Percentiles rank a stretch among this genome's conserved stretches.
These are phyloP conservation scores for Ciconia boyciana DNA, from an alignment of 2,113 vertebrate genomes.

Conservation along the genomic window DNA sequence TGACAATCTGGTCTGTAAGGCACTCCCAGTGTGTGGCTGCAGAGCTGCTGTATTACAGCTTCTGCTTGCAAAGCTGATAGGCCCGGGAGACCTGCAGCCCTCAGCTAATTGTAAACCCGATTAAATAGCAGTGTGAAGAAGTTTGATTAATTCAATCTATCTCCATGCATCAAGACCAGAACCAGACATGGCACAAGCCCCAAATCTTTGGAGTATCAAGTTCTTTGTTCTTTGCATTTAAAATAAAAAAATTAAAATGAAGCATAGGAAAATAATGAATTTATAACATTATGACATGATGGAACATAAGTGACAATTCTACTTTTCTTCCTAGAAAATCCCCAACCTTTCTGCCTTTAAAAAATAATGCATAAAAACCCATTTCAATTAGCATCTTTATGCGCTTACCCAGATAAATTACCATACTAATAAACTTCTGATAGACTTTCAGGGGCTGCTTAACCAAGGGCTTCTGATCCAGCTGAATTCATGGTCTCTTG, in stretches of 20 bases:
- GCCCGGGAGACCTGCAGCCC: conserved; percentile 22
- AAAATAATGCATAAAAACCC: neutral
- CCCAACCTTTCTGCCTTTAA: neutral
- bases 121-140: conserved; percentile 58
- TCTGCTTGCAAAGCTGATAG: conserved; percentile 29
- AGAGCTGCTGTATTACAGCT: conserved; percentile 24
- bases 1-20: conserved; percentile 53
- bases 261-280: neutral
- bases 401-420: conserved; percentile 18
- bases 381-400: conserved; percentile 45
- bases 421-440: conserved; percentile 50
- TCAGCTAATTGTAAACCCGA: conserved; percentile 51
- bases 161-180: conserved; percentile 28
- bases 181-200: neutral
- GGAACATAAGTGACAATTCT: neutral
- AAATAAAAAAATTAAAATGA: neutral
- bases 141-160: conserved; percentile 57
- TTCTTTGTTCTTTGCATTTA: neutral
- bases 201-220: neutral
- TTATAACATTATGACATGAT: neutral
- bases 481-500: conserved; percentile 33
- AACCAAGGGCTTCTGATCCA: conserved; percentile 34
- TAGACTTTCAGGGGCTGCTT: conserved; percentile 43
- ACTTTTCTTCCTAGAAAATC: neutral
- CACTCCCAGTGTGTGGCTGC: conserved; percentile 25